Conservation (phyloP, 2,113 vertebrate species). For the Eptesicus fuscus region DNA sequence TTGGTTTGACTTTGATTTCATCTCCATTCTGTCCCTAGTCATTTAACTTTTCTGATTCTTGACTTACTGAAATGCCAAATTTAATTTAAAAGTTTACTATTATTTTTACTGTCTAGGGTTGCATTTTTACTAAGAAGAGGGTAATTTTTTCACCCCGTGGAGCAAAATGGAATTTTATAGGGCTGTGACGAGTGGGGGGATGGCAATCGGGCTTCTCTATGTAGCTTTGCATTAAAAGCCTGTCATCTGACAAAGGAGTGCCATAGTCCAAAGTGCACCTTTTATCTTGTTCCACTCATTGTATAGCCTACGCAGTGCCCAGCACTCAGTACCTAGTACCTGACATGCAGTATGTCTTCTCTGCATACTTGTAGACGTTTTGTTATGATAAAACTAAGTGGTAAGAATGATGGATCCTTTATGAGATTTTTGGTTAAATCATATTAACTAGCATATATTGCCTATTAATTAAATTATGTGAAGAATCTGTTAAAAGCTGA, state of each 20-base stretch:
- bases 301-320: no score
- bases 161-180: not conserved
- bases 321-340: not conserved
- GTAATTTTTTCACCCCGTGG: not conserved
- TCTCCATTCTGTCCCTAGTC: not conserved
- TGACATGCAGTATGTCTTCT: not conserved
- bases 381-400: not conserved
- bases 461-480: constrained; percentile 30
- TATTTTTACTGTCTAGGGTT: not conserved
- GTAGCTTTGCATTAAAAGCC: not conserved
- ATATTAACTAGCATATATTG: not conserved
- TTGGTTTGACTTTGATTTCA: not conserved
- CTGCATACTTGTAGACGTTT: not conserved
- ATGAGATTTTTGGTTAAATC: constrained; percentile 15
- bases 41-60: not conserved
- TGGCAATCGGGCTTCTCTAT: not conserved
- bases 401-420: not conserved
- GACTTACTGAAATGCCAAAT: not conserved
- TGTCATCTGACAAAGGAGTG: not conserved
- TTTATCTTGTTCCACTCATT: not conserved
- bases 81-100: not conserved
- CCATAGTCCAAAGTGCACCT: not conserved
- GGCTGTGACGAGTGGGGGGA: not conserved
- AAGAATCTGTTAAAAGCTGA: constrained; percentile 7
- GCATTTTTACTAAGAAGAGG: not conserved